These are phyloP conservation scores for Cephus sareptanus DNA, from an alignment of 2,888 invertebrate species.

Conservation along the genomic window DNA sequence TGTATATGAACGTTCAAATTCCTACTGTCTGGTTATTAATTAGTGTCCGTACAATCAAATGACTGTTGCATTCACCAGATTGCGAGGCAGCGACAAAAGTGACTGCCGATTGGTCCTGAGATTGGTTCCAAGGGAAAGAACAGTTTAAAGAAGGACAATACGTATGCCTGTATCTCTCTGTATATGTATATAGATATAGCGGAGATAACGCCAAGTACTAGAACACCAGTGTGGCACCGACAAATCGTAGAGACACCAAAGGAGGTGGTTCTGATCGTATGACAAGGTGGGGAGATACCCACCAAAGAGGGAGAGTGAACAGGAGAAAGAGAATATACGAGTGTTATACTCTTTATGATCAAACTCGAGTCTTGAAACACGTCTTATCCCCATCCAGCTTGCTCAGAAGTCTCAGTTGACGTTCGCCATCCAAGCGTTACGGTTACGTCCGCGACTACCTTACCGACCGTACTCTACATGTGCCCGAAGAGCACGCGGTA, in stretches of 20 bases:
- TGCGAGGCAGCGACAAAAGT: no score
- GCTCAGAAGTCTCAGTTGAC: constrained; percentile 54
- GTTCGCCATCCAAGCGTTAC: constrained; percentile 54
- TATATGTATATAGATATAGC: not conserved
- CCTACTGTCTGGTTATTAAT: not conserved
- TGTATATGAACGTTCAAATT: no score
- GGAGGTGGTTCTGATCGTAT: not conserved
- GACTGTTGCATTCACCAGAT: not conserved
- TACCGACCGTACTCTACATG: not conserved
- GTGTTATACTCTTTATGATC: constrained; percentile 19
- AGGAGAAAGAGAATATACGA: constrained; percentile 15
- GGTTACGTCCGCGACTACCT: constrained; percentile 36
- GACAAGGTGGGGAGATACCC: constrained; percentile 11
- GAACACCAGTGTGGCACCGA: not conserved
- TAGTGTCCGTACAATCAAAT: not conserved
- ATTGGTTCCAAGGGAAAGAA: not conserved
- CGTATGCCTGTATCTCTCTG: not conserved
- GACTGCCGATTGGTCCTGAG: not conserved
- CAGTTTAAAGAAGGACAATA: not conserved
- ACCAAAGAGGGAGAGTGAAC: constrained; percentile 29
- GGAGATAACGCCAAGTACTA: not conserved
- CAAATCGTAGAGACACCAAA: not conserved
- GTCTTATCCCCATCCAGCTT: constrained; percentile 47
- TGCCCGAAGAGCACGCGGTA: constrained; percentile 12
- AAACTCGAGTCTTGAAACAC: constrained; percentile 6